phyloP scores from a whole-genome alignment of 2,888 invertebrate genomes.

The Polyploca ridens region DNA sequence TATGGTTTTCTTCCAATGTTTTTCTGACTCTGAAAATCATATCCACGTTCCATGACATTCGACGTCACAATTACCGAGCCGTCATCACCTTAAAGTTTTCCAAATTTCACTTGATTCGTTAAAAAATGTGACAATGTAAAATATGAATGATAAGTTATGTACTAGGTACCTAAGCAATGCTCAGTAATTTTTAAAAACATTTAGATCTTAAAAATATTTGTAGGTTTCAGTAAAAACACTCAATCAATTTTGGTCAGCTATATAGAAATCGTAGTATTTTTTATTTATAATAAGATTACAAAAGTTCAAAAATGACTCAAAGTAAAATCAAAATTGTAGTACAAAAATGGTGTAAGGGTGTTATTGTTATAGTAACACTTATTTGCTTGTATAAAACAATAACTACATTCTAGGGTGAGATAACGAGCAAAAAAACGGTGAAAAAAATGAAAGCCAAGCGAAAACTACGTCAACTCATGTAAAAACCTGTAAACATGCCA shows the following conservation, averaged over 20 bases:
- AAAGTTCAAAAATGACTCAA: no score
- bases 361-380: not conserved
- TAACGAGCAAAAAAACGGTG: conserved; percentile 22
- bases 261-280: no score
- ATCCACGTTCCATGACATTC: no score
- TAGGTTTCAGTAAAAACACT: no score
- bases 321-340: no score
- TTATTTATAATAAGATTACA: no score
- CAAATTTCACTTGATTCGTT: no score
- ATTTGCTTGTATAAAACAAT: not conserved
- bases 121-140: no score
- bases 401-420: conserved; percentile 19
- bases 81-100: not conserved
- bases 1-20: no score
- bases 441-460: conserved; percentile 52
- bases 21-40: no score
- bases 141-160: not conserved
- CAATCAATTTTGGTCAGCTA: no score
- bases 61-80: no score
- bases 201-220: not conserved
- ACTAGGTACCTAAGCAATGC: not conserved
- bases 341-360: not conserved
- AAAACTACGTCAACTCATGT: conserved; percentile 60
- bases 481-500: conserved; percentile 81
- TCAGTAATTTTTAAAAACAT: not conserved